phyloP scores from a whole-genome alignment of 2,888 invertebrate species.

The Acronicta psi region DNA sequence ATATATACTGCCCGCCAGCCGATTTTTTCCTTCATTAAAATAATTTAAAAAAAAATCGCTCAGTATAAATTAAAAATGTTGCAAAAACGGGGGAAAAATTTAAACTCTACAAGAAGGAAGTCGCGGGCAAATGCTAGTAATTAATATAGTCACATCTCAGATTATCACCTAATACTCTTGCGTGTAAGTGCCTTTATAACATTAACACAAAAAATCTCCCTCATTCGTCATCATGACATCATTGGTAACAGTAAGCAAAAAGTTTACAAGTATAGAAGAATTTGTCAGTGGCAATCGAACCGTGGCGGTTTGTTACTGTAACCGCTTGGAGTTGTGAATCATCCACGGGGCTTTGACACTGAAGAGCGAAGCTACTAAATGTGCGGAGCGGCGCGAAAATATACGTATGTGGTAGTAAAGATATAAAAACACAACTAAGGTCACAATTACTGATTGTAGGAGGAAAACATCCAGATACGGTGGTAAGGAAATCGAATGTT shows the following conservation, averaged over 20 bases:
- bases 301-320: constrained; percentile 56
- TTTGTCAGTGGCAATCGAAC: constrained; percentile 67
- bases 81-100: too few relatives aligned
- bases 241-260: constrained; percentile 67
- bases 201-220: constrained; percentile 21
- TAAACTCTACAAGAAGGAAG: too few relatives aligned
- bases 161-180: background rate
- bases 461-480: constrained; percentile 27
- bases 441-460: constrained; percentile 16
- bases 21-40: too few relatives aligned
- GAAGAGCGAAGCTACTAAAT: constrained; percentile 51
- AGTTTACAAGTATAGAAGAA: constrained; percentile 52
- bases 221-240: constrained; percentile 70
- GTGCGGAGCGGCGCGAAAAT: constrained; percentile 16
- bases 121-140: too few relatives aligned
- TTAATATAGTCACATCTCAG: too few relatives aligned
- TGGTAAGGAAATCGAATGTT: constrained; percentile 13
- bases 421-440: background rate
- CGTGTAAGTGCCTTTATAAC: constrained; percentile 1
- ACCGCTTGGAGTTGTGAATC: constrained; percentile 49
- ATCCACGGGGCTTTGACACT: constrained; percentile 67
- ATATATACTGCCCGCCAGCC: too few relatives aligned
- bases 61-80: too few relatives aligned
- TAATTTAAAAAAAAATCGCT: too few relatives aligned
- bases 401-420: background rate